Evolutionary conservation across 2,113 vertebrate genomes (phyloP).

Genomic region (Bettongia penicillata): DNA sequence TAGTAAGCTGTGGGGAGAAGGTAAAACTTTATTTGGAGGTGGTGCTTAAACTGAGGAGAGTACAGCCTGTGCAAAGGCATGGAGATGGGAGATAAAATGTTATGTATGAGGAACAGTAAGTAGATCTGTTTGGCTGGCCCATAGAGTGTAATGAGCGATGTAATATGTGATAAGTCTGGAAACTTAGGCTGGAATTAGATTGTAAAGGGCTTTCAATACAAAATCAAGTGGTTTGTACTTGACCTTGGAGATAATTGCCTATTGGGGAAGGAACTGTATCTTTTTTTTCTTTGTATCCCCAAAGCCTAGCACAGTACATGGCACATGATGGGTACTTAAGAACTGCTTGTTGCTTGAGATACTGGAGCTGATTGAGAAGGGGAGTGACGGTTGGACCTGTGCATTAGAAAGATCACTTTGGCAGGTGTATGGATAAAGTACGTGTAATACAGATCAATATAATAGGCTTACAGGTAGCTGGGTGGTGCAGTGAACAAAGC

Average conservation of each 20-base stretch:
- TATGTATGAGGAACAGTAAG: neutral
- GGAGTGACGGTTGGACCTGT: too few species aligned
- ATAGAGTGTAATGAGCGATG: too few species aligned
- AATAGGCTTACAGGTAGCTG: too few species aligned
- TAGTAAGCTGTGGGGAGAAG: neutral
- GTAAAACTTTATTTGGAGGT: neutral
- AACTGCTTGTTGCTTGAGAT: neutral
- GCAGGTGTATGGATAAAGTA: neutral
- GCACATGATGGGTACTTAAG: neutral
- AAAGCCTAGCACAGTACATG: neutral
- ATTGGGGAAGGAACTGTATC: neutral
- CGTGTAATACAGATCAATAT: neutral
- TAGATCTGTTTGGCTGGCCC: neutral
- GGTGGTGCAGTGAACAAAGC: too few species aligned
- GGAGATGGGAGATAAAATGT: neutral
- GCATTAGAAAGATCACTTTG: neutral
- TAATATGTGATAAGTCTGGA: too few species aligned
- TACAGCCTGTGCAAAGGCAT: too few species aligned
- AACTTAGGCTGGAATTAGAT: too few species aligned
- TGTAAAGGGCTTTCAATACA: too few species aligned
- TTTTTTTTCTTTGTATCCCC: too few species aligned
- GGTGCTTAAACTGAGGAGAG: neutral
- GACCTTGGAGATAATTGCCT: too few species aligned
- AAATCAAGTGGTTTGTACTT: too few species aligned
- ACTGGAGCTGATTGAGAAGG: neutral